Conservation (phyloP, 2,113 vertebrate genomes). For the Mus musculus region DNA sequence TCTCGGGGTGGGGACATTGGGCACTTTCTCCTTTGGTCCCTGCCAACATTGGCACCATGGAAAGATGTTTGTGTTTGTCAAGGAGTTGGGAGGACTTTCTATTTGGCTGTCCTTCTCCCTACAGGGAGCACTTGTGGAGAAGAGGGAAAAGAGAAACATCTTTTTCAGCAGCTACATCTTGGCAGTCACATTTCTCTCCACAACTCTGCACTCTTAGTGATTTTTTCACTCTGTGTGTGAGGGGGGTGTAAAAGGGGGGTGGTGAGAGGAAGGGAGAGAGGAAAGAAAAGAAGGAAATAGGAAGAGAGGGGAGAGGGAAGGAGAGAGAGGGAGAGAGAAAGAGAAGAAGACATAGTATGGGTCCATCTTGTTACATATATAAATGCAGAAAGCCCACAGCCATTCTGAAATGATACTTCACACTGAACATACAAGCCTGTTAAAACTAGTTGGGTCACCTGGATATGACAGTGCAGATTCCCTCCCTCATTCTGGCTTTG, state of each 20-base stretch:
- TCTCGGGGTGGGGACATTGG: background rate
- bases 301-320: background rate
- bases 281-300: background rate
- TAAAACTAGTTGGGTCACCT: background rate
- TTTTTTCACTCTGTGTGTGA: background rate
- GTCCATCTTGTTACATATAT: background rate
- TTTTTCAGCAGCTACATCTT: background rate
- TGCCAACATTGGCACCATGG: conserved; percentile 21
- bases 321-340: background rate
- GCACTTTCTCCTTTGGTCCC: conserved; percentile 20
- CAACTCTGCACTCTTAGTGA: background rate
- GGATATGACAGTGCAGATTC: too few relatives aligned
- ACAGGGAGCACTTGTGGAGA: background rate
- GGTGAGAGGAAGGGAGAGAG: background rate
- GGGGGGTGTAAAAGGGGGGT: background rate
- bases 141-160: background rate
- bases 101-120: background rate
- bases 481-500: background rate
- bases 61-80: conserved; percentile 45
- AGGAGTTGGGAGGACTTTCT: conserved; percentile 24
- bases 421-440: background rate
- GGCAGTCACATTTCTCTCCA: background rate
- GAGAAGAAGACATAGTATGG: background rate
- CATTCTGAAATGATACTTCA: conserved; percentile 38
- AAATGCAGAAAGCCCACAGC: conserved; percentile 27